phyloP scores from a whole-genome alignment of 2,797 vertebrate genomes.

The Gymnoscopelus braueri region DNA sequence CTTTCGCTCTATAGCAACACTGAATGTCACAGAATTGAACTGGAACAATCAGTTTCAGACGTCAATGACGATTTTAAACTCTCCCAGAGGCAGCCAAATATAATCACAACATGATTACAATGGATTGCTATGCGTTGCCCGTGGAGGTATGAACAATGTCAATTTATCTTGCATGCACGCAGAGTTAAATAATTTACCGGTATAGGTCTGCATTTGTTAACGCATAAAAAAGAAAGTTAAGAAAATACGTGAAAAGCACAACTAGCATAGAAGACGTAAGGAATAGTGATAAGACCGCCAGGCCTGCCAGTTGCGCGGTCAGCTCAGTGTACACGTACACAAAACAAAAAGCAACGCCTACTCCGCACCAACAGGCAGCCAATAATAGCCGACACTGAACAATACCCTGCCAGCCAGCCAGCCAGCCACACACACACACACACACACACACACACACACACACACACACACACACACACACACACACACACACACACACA shows the following conservation, averaged over 20 bases:
- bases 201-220: constrained; percentile 1
- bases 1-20: constrained; percentile 27
- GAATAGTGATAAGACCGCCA: constrained; percentile 54
- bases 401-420: constrained; percentile 54
- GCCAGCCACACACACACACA: neutral
- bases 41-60: constrained; percentile 5
- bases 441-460: constrained; percentile 11
- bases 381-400: constrained; percentile 63
- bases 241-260: neutral
- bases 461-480: constrained; percentile 21
- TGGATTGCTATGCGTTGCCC: neutral
- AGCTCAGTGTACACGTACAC: constrained; percentile 39
- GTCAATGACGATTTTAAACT: constrained; percentile 15
- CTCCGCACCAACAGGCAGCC: constrained; percentile 49
- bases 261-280: constrained; percentile 11
- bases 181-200: constrained; percentile 11
- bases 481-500: constrained; percentile 27
- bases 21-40: constrained; percentile 9
- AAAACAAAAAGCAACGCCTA: constrained; percentile 48
- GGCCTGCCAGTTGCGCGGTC: constrained; percentile 46
- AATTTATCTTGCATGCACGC: neutral
- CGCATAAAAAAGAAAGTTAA: too few relatives aligned
- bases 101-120: constrained; percentile 20
- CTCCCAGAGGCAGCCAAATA: neutral
- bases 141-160: neutral